phyloP scores from a whole-genome alignment of 2,113 vertebrate genomes.

The Cephalophus harveyi region DNA sequence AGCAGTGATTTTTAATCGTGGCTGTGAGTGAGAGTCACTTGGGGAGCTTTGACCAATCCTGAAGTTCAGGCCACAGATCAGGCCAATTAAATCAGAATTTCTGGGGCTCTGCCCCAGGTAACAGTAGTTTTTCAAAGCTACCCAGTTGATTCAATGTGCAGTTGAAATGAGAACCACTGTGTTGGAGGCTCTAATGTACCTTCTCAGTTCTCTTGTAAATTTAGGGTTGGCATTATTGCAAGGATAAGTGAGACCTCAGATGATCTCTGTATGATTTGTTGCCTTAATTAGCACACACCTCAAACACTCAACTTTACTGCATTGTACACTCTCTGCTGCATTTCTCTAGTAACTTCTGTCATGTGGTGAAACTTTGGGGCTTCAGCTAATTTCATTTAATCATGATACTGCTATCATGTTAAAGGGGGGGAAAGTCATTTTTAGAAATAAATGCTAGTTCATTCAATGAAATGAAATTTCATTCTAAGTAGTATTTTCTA shows the following conservation, averaged over 20 bases:
- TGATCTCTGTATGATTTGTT: background rate
- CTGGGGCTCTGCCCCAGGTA: background rate
- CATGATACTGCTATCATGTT: background rate
- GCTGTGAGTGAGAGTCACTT: background rate
- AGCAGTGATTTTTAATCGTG: background rate
- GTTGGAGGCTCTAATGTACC: background rate
- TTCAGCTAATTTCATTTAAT: background rate
- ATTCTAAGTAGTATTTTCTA: background rate
- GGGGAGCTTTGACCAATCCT: background rate
- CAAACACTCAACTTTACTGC: background rate
- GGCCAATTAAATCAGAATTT: background rate
- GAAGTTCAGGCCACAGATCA: background rate
- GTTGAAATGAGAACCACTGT: background rate
- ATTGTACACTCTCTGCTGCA: background rate
- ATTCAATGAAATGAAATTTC: background rate
- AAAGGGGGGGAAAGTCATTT: background rate
- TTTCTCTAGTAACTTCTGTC: background rate
- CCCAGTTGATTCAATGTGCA: background rate
- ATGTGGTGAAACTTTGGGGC: background rate
- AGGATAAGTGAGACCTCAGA: background rate
- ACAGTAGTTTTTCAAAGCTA: background rate
- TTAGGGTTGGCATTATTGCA: background rate
- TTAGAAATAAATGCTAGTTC: conserved; percentile 14
- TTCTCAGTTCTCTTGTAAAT: background rate
- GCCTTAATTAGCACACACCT: background rate